These are phyloP conservation scores for Diabrotica undecimpunctata DNA, from an alignment of 1,140 invertebrate species.

Conservation along the genomic window DNA sequence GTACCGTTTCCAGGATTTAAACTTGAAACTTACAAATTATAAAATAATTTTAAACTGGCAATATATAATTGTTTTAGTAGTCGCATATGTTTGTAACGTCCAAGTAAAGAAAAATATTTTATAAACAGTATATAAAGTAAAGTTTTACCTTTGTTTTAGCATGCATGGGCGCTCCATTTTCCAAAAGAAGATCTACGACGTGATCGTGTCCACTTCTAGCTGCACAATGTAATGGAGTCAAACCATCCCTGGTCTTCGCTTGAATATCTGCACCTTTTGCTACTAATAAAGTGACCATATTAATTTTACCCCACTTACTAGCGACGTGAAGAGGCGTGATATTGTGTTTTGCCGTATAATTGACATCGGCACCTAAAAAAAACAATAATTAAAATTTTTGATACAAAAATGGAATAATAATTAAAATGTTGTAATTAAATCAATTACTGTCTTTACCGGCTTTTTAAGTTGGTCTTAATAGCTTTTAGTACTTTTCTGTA, in stretches of 20 bases:
- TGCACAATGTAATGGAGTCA: slow-evolving; percentile 90
- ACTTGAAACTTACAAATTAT: too few relatives aligned
- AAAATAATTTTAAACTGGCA: too few relatives aligned
- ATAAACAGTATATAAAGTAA: too few relatives aligned
- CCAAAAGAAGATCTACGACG: slow-evolving; percentile 88
- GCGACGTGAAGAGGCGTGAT: slow-evolving; percentile 93
- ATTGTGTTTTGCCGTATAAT: slow-evolving; percentile 93
- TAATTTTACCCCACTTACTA: slow-evolving; percentile 93
- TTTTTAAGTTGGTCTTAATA: too few relatives aligned
- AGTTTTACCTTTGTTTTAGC: slow-evolving; percentile 90
- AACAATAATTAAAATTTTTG: background rate
- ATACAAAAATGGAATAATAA: too few relatives aligned
- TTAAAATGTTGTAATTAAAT: too few relatives aligned
- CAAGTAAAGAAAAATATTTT: too few relatives aligned
- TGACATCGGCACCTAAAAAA: slow-evolving; percentile 83
- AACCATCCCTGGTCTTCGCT: slow-evolving; percentile 89
- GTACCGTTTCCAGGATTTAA: too few relatives aligned
- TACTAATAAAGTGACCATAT: slow-evolving; percentile 79
- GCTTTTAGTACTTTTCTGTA: too few relatives aligned
- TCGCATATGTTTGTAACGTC: too few relatives aligned
- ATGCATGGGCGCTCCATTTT: slow-evolving; percentile 88
- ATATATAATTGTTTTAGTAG: too few relatives aligned
- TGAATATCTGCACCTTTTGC: slow-evolving; percentile 88
- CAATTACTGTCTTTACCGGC: too few relatives aligned
- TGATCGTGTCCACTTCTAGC: slow-evolving; percentile 94